phyloP scores from a whole-genome alignment of 2,113 vertebrate genomes.

The Percopsis transmontana region DNA sequence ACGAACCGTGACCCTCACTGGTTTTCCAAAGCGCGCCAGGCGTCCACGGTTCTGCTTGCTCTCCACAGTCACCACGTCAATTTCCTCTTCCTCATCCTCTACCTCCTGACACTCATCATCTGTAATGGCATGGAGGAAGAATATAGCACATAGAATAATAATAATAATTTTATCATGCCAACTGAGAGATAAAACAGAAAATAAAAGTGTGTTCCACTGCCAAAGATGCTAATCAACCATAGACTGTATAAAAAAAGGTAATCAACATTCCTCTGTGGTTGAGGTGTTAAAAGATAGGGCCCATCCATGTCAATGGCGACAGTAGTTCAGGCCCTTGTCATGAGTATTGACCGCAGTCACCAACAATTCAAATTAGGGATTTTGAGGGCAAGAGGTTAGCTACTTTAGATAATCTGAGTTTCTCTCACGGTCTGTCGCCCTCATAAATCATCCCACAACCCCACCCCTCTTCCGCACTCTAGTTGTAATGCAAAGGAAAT shows the following conservation, averaged over 20 bases:
- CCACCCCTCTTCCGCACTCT: constrained; percentile 57
- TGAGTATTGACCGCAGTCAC: constrained; percentile 23
- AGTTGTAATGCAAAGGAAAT: constrained; percentile 40
- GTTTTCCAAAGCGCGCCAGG: constrained; percentile 80
- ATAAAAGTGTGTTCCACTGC: constrained; percentile 34
- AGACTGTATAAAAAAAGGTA: no score
- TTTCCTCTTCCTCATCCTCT: constrained; percentile 85
- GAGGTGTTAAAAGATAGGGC: constrained; percentile 27
- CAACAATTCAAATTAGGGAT: constrained; percentile 46
- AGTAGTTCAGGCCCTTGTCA: constrained; percentile 50
- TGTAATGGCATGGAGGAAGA: constrained; percentile 33
- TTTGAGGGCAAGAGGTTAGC: constrained; percentile 19
- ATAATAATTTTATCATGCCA: no score
- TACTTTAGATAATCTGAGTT: constrained; percentile 34
- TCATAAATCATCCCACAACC: constrained; percentile 48
- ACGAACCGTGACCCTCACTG: constrained; percentile 88
- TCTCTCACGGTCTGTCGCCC: constrained; percentile 29
- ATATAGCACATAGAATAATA: constrained; percentile 17
- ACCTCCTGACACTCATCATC: constrained; percentile 47
- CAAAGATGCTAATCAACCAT: constrained; percentile 24
- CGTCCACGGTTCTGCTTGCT: constrained; percentile 87
- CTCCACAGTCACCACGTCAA: constrained; percentile 94
- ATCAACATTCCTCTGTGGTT: not conserved
- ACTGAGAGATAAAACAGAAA: constrained; percentile 1
- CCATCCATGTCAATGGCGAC: constrained; percentile 22